Percentiles rank a stretch among this genome's conserved stretches.
phyloP scores from a whole-genome alignment of 2,797 vertebrate genomes.

The Sphenopsis melanotis region DNA sequence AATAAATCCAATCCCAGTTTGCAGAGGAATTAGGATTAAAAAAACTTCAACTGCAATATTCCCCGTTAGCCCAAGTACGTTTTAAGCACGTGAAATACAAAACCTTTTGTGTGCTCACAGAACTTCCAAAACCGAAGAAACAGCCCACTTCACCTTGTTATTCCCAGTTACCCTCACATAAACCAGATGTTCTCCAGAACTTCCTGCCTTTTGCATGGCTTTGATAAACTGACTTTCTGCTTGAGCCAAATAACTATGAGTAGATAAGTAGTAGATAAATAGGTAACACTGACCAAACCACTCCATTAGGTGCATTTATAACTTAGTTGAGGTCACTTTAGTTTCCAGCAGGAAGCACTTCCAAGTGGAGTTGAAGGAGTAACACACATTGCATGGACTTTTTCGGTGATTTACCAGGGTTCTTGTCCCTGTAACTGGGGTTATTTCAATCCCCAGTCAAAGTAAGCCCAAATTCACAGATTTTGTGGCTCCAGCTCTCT shows the following conservation, averaged over 20 bases:
- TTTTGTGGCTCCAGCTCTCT: rapidly evolving
- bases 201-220: background rate
- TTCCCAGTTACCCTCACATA: too few species aligned
- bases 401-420: background rate
- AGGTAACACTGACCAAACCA: background rate
- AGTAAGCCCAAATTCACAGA: background rate
- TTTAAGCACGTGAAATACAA: background rate
- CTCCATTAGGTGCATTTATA: background rate
- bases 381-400: rapidly evolving
- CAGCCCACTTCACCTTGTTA: rapidly evolving
- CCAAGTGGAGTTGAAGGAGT: conserved; percentile 54
- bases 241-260: conserved; percentile 33
- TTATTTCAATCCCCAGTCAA: background rate
- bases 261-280: background rate
- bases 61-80: rapidly evolving
- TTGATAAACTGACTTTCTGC: background rate
- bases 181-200: background rate
- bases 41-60: rapidly evolving
- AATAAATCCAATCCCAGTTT: background rate
- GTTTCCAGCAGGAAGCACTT: background rate
- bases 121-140: background rate
- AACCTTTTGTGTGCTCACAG: background rate
- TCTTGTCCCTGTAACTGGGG: too few species aligned
- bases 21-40: background rate
- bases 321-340: background rate